These are phyloP conservation scores for Temnothorax nylanderi DNA, from an alignment of 1,140 invertebrate genomes.

Conservation along the genomic window DNA sequence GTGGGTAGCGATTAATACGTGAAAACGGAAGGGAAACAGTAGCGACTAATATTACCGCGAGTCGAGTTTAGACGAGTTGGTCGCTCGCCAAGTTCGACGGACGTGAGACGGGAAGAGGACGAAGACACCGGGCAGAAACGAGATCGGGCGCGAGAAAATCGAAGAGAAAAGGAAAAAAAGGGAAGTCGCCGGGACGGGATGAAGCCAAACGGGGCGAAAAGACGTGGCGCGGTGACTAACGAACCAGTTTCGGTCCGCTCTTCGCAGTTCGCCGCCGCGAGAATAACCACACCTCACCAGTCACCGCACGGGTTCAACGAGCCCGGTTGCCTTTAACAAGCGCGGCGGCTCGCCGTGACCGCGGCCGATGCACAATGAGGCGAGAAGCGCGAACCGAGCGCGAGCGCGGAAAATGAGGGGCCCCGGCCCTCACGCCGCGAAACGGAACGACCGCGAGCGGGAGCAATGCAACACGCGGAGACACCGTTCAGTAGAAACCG, in stretches of 20 bases:
- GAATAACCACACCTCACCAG: conserved; percentile 44
- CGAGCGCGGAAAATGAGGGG: conserved; percentile 1
- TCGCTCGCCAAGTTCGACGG: conserved; percentile 7
- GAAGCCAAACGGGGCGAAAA: conserved; percentile 19
- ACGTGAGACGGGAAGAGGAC: no score
- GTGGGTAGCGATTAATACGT: background rate
- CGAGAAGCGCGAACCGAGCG: background rate
- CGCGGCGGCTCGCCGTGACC: background rate
- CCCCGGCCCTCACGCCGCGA: background rate
- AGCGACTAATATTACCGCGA: background rate
- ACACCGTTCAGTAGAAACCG: conserved; percentile 74
- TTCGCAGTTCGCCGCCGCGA: conserved; percentile 10
- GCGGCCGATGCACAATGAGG: conserved; percentile 37
- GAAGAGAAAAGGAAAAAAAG: background rate
- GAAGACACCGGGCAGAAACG: background rate
- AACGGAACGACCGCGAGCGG: background rate
- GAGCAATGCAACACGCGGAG: no score
- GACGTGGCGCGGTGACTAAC: conserved; percentile 24
- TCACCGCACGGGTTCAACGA: conserved; percentile 44
- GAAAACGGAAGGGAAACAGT: background rate
- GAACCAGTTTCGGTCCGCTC: conserved; percentile 51
- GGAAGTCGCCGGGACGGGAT: background rate
- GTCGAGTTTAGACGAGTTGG: background rate
- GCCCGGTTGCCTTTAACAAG: conserved; percentile 41
- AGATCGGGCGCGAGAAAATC: background rate